A percentile compares a stretch with the other conserved stretches of the same genome.
phyloP scores from a whole-genome alignment of 2,888 invertebrate genomes.

The Halictus quadricinctus region DNA sequence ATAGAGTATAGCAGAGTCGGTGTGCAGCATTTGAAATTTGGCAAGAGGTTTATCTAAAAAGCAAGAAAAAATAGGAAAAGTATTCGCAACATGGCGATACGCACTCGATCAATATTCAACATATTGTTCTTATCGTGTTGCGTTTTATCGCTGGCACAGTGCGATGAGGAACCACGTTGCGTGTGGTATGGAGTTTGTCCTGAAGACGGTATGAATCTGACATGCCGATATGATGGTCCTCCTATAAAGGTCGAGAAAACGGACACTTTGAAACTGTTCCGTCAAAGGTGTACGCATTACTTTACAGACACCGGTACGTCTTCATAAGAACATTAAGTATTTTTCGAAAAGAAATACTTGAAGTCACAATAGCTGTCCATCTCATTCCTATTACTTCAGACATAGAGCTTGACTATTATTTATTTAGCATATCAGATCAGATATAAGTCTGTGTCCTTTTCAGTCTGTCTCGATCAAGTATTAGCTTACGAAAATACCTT shows the following conservation, averaged over 20 bases:
- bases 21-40: background rate
- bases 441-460: too few relatives aligned
- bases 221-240: conserved; percentile 82
- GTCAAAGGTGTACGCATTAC: conserved; percentile 86
- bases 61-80: background rate
- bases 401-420: too few relatives aligned
- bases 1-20: background rate
- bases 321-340: background rate
- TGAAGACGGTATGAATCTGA: conserved; percentile 31
- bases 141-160: conserved; percentile 10
- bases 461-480: too few relatives aligned
- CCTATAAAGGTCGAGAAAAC: conserved; percentile 78
- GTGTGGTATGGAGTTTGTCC: conserved; percentile 86
- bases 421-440: too few relatives aligned
- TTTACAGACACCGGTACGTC: conserved; percentile 80
- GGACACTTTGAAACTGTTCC: conserved; percentile 83
- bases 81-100: conserved; percentile 17
- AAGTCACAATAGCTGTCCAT: background rate
- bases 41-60: background rate
- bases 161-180: conserved; percentile 78
- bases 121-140: conserved; percentile 22
- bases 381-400: background rate
- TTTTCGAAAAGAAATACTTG: background rate
- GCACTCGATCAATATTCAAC: background rate
- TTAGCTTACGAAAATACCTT: too few relatives aligned